phyloP scores from a whole-genome alignment of 2,888 invertebrate genomes.

The Octonoba sinensis region DNA sequence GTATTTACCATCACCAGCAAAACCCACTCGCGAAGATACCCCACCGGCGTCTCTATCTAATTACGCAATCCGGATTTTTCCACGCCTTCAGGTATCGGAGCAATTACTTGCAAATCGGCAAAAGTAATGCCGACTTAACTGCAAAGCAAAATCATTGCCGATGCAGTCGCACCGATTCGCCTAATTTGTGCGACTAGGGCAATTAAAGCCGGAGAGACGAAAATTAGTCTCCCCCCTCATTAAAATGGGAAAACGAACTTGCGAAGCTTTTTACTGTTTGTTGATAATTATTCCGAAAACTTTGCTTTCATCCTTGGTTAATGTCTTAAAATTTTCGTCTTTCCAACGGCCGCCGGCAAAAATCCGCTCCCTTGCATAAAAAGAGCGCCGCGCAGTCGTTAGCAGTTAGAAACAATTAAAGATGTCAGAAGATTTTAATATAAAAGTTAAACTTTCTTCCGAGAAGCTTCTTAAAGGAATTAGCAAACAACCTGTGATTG shows the following conservation, averaged over 20 bases:
- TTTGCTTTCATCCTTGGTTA: constrained; percentile 39
- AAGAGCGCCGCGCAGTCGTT: constrained; percentile 18
- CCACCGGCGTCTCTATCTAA: constrained; percentile 45
- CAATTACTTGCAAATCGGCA: constrained; percentile 39
- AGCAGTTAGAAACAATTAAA: constrained; percentile 52
- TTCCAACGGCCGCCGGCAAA: constrained; percentile 31
- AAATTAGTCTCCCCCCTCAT: constrained; percentile 52
- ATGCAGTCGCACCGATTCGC: neutral
- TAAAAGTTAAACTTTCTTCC: constrained; percentile 45
- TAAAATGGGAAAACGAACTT: constrained; percentile 20
- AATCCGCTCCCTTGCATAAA: constrained; percentile 13
- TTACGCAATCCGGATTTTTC: constrained; percentile 51
- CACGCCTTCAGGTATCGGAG: constrained; percentile 40
- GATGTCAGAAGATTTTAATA: constrained; percentile 45
- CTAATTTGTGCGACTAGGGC: constrained; percentile 54
- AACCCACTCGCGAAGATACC: neutral
- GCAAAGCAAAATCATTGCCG: too few species aligned
- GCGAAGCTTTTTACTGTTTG: constrained; percentile 51
- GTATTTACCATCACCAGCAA: too few species aligned
- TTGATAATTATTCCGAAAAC: constrained; percentile 57
- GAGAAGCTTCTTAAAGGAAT: constrained; percentile 16
- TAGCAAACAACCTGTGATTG: constrained; percentile 34
- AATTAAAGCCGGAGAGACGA: constrained; percentile 49
- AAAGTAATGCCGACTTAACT: constrained; percentile 1
- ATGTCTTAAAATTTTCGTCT: constrained; percentile 33